Base-by-base conservation (phyloP, 1,140 invertebrate species). In the Nephila pilipes region DNA sequence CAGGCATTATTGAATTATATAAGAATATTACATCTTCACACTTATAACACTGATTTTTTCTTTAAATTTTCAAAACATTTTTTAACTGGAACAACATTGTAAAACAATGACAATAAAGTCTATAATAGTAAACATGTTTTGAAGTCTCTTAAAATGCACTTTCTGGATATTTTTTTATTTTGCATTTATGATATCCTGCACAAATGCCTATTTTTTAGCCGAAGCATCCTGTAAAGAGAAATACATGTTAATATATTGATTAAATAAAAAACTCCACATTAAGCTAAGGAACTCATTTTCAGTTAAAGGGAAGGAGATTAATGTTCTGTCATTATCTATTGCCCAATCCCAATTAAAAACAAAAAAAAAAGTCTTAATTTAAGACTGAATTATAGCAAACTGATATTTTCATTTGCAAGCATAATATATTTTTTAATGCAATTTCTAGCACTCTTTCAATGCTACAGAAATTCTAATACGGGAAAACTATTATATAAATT, bases 221-320 rank as follows among this genome's bases (percentile, higher is more conserved):
- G 87, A 93, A 93, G 75, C 92, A 89, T 93, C 92, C 92, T 93
- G 58, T 0, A 93, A 90, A 93, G n/a, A 69, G 25, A 93, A 87
- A 22, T 16, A 81, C 20, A 10, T 57, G 54, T 83, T 55, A 54
- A 20, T 75, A 32, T 32, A 14, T 46, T 75, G 36, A 36, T 12
- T 25, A 54, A 83, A 55, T 16, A 83, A 25, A 25, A 65, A 65
- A 25, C 1, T 29, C 12, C 46, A 2, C 6, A 10, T 46, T 46
- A 6, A 0, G 46, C 12, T 46, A 46, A 46, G 46, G 0, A 46
- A 46, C 46, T 46, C 38, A 46, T 10, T 46, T 46, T 46, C 6
- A 46, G 8, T 46, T 46, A 46, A 6, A 46, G 46, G 6, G 46
- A 10, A 46, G 6, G 46, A 46, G 12, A 46, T 46, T 10, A 0